phyloP scores from a whole-genome alignment of 2,888 invertebrate species.

The Criorhina ranunculi region DNA sequence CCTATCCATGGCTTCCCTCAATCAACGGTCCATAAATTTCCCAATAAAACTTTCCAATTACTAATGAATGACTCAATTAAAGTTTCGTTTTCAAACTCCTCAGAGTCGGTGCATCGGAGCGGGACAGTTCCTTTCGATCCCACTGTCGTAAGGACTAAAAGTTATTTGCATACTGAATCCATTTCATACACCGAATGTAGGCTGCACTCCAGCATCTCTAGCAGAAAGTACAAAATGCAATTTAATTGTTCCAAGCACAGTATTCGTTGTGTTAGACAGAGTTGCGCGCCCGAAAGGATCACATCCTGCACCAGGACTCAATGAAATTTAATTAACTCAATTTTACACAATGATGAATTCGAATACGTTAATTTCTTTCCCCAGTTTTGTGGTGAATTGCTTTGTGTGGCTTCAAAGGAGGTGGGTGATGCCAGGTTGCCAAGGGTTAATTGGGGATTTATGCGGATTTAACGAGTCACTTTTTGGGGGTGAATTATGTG shows the following conservation, averaged over 20 bases:
- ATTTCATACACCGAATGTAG: conserved; percentile 11
- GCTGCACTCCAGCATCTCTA: conserved; percentile 6
- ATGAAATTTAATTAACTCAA: conserved; percentile 59
- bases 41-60: conserved; percentile 23
- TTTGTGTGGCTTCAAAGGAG: background rate
- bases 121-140: background rate
- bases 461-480: conserved; percentile 31
- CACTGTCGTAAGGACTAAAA: background rate
- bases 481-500: conserved; percentile 15
- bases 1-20: background rate
- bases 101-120: background rate
- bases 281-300: conserved; percentile 3
- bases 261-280: conserved; percentile 7
- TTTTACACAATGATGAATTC: conserved; percentile 57
- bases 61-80: conserved; percentile 44
- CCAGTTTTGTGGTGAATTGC: conserved; percentile 10
- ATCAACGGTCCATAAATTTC: conserved; percentile 3
- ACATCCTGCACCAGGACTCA: conserved; percentile 12
- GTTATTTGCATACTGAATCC: conserved; percentile 31
- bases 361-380: conserved; percentile 33
- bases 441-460: conserved; percentile 40
- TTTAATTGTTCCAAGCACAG: conserved; percentile 21
- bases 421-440: background rate
- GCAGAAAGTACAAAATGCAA: conserved; percentile 24
- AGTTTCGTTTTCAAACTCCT: conserved; percentile 21